Conservation (phyloP, 64 coral and sea anemone species). For the Pachyseris speciosa region DNA sequence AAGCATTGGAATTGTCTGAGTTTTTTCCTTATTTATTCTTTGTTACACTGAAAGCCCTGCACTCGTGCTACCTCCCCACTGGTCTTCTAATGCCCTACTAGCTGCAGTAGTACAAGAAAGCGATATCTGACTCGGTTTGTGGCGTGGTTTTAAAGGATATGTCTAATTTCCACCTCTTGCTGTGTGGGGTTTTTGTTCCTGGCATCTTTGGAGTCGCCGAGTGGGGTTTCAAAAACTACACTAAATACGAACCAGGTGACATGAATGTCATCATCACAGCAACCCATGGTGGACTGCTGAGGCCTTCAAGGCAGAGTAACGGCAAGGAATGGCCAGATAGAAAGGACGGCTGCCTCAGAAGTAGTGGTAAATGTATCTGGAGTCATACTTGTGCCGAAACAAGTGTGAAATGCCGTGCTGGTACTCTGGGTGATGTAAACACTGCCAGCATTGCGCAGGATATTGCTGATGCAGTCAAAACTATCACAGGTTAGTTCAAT, state of each 20-base stretch:
- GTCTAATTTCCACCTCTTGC: background rate
- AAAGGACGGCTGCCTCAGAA: background rate
- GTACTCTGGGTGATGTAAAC: background rate
- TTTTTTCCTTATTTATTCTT: too few species aligned
- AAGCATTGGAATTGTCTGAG: too few species aligned
- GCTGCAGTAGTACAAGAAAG: too few species aligned
- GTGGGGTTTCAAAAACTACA: constrained; percentile 9
- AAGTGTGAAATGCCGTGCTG: background rate
- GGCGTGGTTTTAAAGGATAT: background rate
- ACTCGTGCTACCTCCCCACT: too few species aligned
- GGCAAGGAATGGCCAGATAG: background rate
- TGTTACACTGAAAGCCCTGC: too few species aligned
- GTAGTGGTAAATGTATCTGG: constrained; percentile 33
- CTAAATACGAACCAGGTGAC: constrained; percentile 5
- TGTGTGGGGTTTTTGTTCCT: background rate
- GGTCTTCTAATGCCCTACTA: too few species aligned
- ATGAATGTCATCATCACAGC: constrained; percentile 42
- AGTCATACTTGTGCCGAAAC: background rate
- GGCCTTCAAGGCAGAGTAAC: background rate
- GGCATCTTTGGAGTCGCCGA: background rate
- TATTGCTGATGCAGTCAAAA: constrained; percentile 17
- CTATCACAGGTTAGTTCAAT: background rate
- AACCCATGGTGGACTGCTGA: background rate
- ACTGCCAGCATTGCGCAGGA: constrained; percentile 2
- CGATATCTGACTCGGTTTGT: too few species aligned